Evolutionary conservation across 2,113 vertebrate genomes (phyloP), one percentile per base, ranked within the genome.

Genomic region (Urocitellus parryii): DNA sequence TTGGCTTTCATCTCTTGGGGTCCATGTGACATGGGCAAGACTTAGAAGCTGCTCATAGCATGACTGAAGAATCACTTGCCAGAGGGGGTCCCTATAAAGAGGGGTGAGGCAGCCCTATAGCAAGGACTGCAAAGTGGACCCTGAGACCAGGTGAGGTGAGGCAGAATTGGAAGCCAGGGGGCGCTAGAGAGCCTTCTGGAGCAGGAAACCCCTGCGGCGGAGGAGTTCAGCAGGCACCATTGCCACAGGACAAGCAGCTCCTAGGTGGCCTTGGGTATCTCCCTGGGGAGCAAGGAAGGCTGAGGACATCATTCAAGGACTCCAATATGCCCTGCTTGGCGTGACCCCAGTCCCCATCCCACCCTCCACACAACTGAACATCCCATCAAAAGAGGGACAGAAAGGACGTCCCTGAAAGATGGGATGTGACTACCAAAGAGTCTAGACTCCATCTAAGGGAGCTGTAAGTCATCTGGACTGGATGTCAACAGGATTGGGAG

Each of bases 1-100:
- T 18, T 85, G 65, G 58, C 63, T 73, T 88, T 65, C 51, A 34
- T 37, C 32, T 90, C 88, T 56, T 83, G 42, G 63, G n/a, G 22
- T 63, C 85, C 56, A 17, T 9, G 4, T 48, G 42, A 22, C 37
- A 39, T 0, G 12, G 74, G 65, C 14, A 67, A 37, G 65, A 45
- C 72, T 42, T 81, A 82, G 77, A 95, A 58, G 13, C 56, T 77
- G 3, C 78, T 53, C 42, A 80, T 29, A 39, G 25, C 56, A 29
- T 51, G 42, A n/a, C 42, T 79, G 77, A 37, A 45, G n/a, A 42
- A 88, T 88, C 63, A 11, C 39, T 73, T 42, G 8, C 37, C n/a
- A 74, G 27, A 63, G 45, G 18, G 8, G 2, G 9, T 58, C 3
- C 34, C 53, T 20, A 8, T 72, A 56, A 63, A 80, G 29, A 68